Base-by-base conservation (phyloP, 2,113 vertebrate species). In the Phoxinus phoxinus region DNA sequence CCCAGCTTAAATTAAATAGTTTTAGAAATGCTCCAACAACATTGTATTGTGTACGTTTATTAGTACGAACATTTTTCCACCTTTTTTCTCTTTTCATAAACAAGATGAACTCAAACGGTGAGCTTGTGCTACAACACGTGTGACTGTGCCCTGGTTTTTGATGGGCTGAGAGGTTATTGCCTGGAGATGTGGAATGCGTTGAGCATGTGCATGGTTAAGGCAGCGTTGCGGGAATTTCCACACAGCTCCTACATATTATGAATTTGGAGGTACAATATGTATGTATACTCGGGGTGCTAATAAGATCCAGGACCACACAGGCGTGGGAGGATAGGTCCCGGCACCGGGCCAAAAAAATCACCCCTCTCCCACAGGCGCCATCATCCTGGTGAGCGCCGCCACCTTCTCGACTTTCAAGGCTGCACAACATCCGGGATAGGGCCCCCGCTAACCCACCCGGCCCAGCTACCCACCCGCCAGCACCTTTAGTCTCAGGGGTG, bases 401-500 rank as follows among this genome's bases (percentile, higher is more conserved):
- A 93, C 91, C 91, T 93, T 93, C 92, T 94, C 92, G 85, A 61
- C 88, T 94, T 94, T 93, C 93, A 89, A 87, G 88, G 87, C 87
- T 83, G 76, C 84, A 82, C 86, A 88, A 83, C 46, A 87, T 91
- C 84, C 83, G 88, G 89, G 75, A 72, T 58, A 72, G 41, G 58
- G 72, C 77, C 67, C n/a, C 83, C 10, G 37, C 44, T 53, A 56
- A 63, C 74, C 58, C 58, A 77, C 83, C 78, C 83, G 25, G 53
- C 53, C 53, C 19, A 56, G 51, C 51, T 56, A 48, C 73, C 72
- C 73, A 67, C 76, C 78, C 83, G 35, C 63, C 67, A 58, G 67
- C 46, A 56, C 81, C 51, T 83, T 83, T 83, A 71, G 46, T 53
- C 48, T 83, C 67, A 11, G 81, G 48, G 48, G 81, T 58, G 48